A percentile compares a stretch with the other conserved stretches of the same genome.
These are phyloP conservation scores for Dermatemys mawii DNA, from an alignment of 2,113 vertebrate species.

Conservation along the genomic window DNA sequence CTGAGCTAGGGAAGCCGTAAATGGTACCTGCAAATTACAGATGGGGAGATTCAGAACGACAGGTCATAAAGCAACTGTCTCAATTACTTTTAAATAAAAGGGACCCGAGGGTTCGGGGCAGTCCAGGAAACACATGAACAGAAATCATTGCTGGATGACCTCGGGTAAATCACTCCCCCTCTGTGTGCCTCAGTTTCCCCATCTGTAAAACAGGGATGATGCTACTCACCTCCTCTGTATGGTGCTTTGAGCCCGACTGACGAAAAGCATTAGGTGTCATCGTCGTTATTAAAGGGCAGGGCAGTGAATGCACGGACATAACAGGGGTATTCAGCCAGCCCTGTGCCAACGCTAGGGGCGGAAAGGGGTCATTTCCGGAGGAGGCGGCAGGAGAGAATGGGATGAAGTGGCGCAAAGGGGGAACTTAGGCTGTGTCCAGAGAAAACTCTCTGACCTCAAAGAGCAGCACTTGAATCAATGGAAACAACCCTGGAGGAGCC, in stretches of 20 bases:
- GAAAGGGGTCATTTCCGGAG: neutral
- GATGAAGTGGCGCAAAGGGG: neutral
- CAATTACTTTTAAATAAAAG: neutral
- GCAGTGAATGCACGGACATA: neutral
- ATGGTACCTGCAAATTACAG: neutral
- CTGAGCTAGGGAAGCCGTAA: neutral
- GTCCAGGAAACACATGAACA: neutral
- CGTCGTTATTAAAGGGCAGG: neutral
- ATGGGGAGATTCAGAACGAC: neutral
- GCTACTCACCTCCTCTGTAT: neutral
- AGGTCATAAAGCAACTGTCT: neutral
- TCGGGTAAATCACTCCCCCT: neutral
- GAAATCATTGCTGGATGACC: neutral
- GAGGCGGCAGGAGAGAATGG: neutral
- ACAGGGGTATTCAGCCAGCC: neutral
- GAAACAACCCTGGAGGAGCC: neutral
- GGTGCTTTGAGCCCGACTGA: neutral
- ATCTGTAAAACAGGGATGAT: neutral
- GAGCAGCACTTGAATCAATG: neutral
- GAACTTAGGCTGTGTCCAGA: neutral
- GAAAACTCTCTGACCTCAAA: neutral
- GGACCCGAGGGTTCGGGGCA: neutral
- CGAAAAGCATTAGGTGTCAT: too few species aligned
- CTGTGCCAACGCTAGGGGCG: neutral
- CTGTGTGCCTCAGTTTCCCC: neutral